Percentiles rank a stretch among this genome's conserved stretches.
Evolutionary conservation across 2,888 invertebrate genomes (phyloP).

Genomic region (Diarsia brunnea): DNA sequence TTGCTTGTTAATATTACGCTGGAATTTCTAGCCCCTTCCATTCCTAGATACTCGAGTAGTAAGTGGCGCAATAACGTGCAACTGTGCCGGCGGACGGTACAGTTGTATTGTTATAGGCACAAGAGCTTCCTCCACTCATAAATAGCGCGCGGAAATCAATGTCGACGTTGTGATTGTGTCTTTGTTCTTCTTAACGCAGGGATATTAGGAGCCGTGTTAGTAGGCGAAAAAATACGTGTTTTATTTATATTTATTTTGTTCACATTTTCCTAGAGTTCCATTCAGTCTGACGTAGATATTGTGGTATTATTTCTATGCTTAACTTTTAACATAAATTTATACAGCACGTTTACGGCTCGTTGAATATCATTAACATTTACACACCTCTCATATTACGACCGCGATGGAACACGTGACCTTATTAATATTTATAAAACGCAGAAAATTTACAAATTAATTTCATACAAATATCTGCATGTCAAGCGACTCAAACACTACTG

Average conservation of each 20-base stretch:
- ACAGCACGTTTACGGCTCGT: conserved; percentile 18
- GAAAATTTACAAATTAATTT: conserved; percentile 24
- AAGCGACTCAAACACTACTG: background rate
- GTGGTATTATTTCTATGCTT: background rate
- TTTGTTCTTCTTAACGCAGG: conserved; percentile 59
- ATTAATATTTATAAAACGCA: conserved; percentile 41
- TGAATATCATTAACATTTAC: conserved; percentile 44
- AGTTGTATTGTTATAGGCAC: conserved; percentile 69
- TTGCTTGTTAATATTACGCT: conserved; percentile 63
- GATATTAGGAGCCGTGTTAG: conserved; percentile 23
- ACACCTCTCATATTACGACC: conserved; percentile 32
- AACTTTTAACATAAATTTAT: conserved; percentile 33
- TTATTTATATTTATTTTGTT: background rate
- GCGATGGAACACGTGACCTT: conserved; percentile 41
- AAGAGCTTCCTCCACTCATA: conserved; percentile 65
- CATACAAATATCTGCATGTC: conserved; percentile 17
- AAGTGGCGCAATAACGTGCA: conserved; percentile 69
- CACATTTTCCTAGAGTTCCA: background rate
- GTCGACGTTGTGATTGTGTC: conserved; percentile 49
- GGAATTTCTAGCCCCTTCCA: conserved; percentile 62
- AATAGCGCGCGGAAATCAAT: conserved; percentile 69
- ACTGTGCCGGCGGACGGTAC: conserved; percentile 55
- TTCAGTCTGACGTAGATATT: conserved; percentile 2
- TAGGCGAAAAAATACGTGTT: background rate
- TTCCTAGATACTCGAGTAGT: conserved; percentile 60